These are phyloP conservation scores for Syncerus caffer DNA, from an alignment of 2,797 vertebrate genomes.

Conservation along the genomic window DNA sequence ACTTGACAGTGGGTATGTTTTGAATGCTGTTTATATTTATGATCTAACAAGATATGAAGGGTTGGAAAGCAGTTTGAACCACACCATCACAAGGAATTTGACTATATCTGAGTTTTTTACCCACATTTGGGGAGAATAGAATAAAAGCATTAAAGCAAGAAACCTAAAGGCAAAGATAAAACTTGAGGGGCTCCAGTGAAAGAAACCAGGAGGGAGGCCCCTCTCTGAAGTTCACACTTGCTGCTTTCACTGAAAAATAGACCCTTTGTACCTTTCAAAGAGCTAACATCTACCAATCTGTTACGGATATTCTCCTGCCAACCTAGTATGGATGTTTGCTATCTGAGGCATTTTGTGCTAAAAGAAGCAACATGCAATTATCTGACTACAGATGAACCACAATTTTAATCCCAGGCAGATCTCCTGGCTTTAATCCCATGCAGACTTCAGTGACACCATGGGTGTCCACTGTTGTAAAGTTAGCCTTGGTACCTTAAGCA, in stretches of 20 bases:
- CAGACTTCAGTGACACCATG: rapidly evolving
- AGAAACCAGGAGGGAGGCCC: background rate
- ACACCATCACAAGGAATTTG: background rate
- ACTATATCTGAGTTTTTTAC: background rate
- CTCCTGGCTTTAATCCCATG: background rate
- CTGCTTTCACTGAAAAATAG: background rate
- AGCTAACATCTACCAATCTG: background rate
- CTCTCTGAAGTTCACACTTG: background rate
- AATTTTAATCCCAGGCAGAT: background rate
- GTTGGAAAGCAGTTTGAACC: background rate
- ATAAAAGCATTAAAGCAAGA: background rate
- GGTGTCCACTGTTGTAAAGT: background rate
- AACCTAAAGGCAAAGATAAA: background rate
- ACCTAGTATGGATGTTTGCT: background rate
- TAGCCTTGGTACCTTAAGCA: background rate
- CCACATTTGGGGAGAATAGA: background rate
- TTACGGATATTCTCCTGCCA: background rate
- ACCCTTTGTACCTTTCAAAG: background rate
- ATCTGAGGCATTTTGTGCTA: background rate
- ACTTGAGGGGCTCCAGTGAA: background rate
- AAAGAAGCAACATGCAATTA: background rate
- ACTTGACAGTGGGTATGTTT: background rate
- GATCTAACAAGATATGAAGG: background rate
- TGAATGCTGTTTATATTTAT: background rate
- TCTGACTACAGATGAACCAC: background rate